Evolutionary conservation across 2,113 vertebrate species (phyloP).

Genomic region (Nesogale talazaci): DNA sequence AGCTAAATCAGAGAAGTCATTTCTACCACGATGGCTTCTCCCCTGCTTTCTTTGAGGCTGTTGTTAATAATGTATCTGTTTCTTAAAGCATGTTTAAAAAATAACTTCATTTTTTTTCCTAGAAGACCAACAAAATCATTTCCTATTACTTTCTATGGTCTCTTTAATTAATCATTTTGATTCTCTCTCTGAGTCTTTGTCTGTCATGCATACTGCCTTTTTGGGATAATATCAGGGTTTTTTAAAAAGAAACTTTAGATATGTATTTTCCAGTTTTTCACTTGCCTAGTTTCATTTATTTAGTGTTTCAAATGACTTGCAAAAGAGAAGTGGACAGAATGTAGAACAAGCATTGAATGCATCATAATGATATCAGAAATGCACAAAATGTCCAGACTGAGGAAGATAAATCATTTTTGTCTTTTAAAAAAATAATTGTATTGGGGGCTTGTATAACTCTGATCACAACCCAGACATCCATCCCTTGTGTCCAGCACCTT

Average conservation of each 20-base stretch:
- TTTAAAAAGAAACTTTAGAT: background rate
- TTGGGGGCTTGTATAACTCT: too few species aligned
- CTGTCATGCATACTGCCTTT: background rate
- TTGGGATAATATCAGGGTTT: background rate
- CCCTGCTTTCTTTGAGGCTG: background rate
- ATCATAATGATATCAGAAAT: background rate
- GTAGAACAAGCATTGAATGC: background rate
- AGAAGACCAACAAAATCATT: background rate
- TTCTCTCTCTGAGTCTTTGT: slow-evolving; percentile 4
- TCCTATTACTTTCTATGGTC: background rate
- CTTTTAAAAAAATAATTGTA: too few species aligned
- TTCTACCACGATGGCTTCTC: slow-evolving; percentile 9
- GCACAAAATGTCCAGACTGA: background rate
- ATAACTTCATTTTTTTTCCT: background rate
- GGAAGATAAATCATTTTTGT: too few species aligned
- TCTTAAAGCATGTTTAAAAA: background rate
- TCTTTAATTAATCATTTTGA: background rate
- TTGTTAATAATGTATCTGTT: background rate
- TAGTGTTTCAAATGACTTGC: slow-evolving; percentile 36
- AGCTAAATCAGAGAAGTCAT: slow-evolving; percentile 6
- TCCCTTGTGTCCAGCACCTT: too few species aligned
- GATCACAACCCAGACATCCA: too few species aligned
- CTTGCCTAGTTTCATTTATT: background rate
- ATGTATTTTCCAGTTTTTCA: background rate
- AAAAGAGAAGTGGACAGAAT: background rate